Conservation (phyloP, 2,888 invertebrate genomes). For the Mimachlamys varia region DNA sequence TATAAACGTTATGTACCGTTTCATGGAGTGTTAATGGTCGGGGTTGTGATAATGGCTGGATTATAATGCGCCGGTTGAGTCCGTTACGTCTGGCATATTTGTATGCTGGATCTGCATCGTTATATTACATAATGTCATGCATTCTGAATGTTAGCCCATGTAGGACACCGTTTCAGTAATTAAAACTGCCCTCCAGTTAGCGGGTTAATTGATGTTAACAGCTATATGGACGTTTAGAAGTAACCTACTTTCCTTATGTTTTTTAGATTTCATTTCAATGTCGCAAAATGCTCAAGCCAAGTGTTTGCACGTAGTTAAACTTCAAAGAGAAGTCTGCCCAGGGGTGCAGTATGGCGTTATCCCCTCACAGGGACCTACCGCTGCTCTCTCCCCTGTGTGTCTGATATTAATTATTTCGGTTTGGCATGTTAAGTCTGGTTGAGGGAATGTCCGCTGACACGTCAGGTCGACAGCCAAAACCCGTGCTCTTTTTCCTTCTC, state of each 20-base stretch:
- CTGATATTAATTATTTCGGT: slow-evolving; percentile 23
- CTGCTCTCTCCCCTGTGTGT: slow-evolving; percentile 25
- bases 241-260: not conserved
- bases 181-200: slow-evolving; percentile 27
- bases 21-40: not conserved
- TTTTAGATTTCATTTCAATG: not conserved
- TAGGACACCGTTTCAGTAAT: not conserved
- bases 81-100: not conserved
- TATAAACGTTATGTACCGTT: not conserved
- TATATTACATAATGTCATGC: slow-evolving; percentile 34
- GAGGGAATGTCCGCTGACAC: slow-evolving; percentile 34
- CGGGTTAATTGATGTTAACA: not conserved
- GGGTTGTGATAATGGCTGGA: not conserved
- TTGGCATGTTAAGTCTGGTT: slow-evolving; percentile 36
- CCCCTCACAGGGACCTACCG: slow-evolving; percentile 1
- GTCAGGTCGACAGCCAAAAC: not conserved
- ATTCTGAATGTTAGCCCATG: not conserved
- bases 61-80: not conserved
- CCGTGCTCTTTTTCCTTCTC: not conserved
- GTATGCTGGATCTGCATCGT: not conserved
- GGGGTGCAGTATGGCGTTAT: slow-evolving; percentile 12
- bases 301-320: slow-evolving; percentile 36
- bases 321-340: slow-evolving; percentile 13
- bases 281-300: slow-evolving; percentile 30
- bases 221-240: not conserved